Evolutionary conservation across 1,140 invertebrate genomes (phyloP), one percentile per base, ranked within the genome.

Genomic region (Heliconius hewitsoni): DNA sequence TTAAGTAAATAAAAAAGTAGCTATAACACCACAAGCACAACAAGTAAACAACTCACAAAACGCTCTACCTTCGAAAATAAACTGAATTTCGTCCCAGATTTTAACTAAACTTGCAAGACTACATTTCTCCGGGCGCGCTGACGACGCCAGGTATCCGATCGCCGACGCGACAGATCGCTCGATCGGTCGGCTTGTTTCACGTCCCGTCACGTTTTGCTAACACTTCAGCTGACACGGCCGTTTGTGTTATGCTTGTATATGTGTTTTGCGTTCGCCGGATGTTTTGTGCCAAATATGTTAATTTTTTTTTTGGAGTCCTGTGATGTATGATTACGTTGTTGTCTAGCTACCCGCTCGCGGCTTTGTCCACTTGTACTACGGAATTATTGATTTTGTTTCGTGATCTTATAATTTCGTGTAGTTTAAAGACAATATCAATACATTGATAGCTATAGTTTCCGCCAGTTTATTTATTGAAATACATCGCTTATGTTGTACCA

Each of bases 51-150:
- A 13, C 42, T 23, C 9, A 60, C n/a, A 60, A 60, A 30, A 60
- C 19, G 9, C 18, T 52, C 18, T 23, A 30, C 9, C 3, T 30
- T 66, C 11, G 27, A 13, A 23, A 73, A 27, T 73, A 46, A 73
- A 46, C 46, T 46, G 3, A 73, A 8, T 50, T 23, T 73, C 37
- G 72, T 23, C 72, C 39, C 72, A 73, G 37, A 73, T 73, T 46
- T 5, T 18, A 50, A 6, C 27, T 74, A 66, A 66, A 66, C 60
- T 66, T 13, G 23, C 60, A 66, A 66, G 60, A 60, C 13, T 66
- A 66, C 27, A 30, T 66, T 66, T 66, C 60, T 27, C 8, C 60
- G 13, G 27, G 13, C 11, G 4, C 23, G 60, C 9, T 5, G 60
- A 66, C 27, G 23, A 3, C 9, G 3, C 13, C 42, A 46, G 60